Evolutionary conservation across 2,113 vertebrate species (phyloP).

Genomic region (Thermophis baileyi): DNA sequence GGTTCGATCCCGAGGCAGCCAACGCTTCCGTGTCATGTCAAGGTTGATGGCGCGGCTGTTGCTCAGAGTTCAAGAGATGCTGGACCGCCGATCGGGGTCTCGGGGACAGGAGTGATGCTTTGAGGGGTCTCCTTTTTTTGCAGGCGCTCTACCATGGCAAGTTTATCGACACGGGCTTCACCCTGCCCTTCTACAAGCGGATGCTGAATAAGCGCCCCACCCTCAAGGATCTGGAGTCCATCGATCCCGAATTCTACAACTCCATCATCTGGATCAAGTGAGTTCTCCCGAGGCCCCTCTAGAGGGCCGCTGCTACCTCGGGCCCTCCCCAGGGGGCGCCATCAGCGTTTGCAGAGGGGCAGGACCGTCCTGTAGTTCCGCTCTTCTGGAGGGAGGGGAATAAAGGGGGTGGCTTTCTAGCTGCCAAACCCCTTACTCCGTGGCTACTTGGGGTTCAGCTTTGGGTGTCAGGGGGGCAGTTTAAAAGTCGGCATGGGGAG

Average conservation of each 20-base stretch:
- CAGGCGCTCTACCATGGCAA: constrained; percentile 96
- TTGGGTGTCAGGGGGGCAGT: background rate
- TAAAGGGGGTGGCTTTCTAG: background rate
- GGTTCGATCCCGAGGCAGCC: background rate
- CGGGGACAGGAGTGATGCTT: no score
- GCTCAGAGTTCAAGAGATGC: background rate
- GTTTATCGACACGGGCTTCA: constrained; percentile 98
- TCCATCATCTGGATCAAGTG: constrained; percentile 99
- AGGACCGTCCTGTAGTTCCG: background rate
- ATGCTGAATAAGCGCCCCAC: constrained; percentile 98
- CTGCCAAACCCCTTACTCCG: background rate
- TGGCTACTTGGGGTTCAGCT: background rate
- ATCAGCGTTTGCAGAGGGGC: background rate
- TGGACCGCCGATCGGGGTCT: background rate
- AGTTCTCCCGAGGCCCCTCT: constrained; percentile 50
- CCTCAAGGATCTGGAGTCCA: constrained; percentile 96
- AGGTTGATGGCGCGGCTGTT: background rate
- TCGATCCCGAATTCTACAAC: constrained; percentile 97
- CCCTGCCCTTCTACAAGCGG: constrained; percentile 95
- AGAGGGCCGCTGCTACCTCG: background rate
- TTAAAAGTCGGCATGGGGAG: background rate
- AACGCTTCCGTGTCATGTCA: background rate
- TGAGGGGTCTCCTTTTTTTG: fast-evolving
- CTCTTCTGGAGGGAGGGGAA: background rate
- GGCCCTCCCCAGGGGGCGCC: background rate